Percentiles rank a stretch among this genome's conserved stretches.
These are phyloP conservation scores for Heliconius hermathena DNA, from an alignment of 1,140 invertebrate genomes.

Conservation along the genomic window DNA sequence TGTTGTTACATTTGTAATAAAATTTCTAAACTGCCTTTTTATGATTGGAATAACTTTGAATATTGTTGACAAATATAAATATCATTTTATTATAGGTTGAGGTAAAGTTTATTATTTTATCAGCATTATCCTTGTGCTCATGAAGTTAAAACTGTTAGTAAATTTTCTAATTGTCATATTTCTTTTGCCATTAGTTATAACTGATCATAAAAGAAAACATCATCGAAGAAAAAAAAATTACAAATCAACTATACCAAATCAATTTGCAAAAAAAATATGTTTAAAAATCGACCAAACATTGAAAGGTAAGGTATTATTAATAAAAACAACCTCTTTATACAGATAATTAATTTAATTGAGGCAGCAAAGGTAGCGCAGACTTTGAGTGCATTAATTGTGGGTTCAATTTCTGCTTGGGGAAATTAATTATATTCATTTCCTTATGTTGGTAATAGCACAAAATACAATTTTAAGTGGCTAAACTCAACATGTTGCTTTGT, in stretches of 20 bases:
- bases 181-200: background rate
- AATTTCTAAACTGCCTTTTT: background rate
- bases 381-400: no score
- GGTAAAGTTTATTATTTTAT: background rate
- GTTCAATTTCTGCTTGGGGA: no score
- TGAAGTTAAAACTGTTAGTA: background rate
- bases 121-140: background rate
- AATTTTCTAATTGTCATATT: background rate
- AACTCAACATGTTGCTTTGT: no score
- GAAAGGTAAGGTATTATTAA: constrained; percentile 26
- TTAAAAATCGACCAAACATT: constrained; percentile 38
- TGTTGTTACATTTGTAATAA: background rate
- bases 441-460: no score
- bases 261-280: constrained; percentile 30
- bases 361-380: no score
- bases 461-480: no score
- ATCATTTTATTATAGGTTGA: background rate
- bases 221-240: constrained; percentile 27
- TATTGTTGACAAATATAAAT: background rate
- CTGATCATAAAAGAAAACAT: constrained; percentile 14
- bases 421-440: no score
- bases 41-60: background rate
- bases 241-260: constrained; percentile 27
- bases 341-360: no score
- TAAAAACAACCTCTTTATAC: background rate